phyloP scores from a whole-genome alignment of 2,797 vertebrate species.

The Phoeniculus purpureus region DNA sequence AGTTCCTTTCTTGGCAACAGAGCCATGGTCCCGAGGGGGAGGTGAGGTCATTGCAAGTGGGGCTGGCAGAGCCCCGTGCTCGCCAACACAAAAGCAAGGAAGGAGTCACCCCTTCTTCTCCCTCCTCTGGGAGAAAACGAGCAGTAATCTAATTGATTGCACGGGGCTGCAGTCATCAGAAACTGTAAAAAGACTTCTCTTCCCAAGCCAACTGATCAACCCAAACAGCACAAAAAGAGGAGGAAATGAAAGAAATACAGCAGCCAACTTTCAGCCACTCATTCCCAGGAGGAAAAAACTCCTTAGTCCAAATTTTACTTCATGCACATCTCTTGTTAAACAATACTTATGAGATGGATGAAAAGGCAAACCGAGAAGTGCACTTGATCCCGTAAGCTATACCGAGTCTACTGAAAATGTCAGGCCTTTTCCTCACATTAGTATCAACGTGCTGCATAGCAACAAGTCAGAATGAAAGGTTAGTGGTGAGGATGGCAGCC shows the following conservation, averaged over 20 bases:
- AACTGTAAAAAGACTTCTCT: conserved; percentile 27
- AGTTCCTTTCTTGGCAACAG: conserved; percentile 32
- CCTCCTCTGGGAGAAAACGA: conserved; percentile 29
- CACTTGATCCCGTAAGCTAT: not conserved
- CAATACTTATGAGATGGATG: not conserved
- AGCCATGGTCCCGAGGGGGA: not conserved
- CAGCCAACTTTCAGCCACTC: not conserved
- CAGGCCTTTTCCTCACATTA: conserved; percentile 43
- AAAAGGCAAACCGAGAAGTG: not conserved
- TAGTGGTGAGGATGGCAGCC: conserved; percentile 22
- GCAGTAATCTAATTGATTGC: conserved; percentile 51
- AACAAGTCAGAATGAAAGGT: conserved; percentile 69
- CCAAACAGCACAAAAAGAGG: not conserved
- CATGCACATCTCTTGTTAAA: not conserved
- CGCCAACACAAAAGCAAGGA: conserved; percentile 40
- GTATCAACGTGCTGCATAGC: conserved; percentile 38
- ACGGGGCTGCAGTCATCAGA: not conserved
- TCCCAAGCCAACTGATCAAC: conserved; percentile 6
- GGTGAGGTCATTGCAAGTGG: conserved; percentile 26
- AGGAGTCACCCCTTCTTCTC: conserved; percentile 22
- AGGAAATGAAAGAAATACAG: not conserved
- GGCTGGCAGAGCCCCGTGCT: conserved; percentile 17
- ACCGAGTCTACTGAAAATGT: not conserved
- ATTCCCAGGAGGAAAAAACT: not conserved
- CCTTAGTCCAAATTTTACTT: not conserved